phyloP scores from a whole-genome alignment of 2,113 vertebrate genomes.

The Papio anubis region DNA sequence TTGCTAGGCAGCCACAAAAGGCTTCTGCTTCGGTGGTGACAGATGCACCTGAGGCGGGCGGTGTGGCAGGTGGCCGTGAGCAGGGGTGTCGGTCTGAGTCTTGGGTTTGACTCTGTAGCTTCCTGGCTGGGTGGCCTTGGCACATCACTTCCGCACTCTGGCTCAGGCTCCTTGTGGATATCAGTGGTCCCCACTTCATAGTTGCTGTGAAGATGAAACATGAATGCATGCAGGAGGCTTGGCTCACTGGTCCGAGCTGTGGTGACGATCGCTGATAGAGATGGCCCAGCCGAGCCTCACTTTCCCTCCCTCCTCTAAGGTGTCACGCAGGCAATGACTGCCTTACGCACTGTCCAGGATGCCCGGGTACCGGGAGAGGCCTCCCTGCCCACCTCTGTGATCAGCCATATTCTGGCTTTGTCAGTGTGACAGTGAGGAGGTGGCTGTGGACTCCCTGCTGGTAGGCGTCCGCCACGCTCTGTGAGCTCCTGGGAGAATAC shows the following conservation, averaged over 20 bases:
- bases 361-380: rapidly evolving
- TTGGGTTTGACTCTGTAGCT: neutral
- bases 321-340: neutral
- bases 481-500: neutral
- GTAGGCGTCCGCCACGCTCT: neutral
- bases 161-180: neutral
- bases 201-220: no score
- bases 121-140: neutral
- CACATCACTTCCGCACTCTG: neutral
- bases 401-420: neutral
- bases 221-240: rapidly evolving
- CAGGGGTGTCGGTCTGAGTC: neutral
- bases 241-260: neutral
- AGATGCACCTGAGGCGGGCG: neutral
- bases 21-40: neutral
- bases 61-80: neutral
- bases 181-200: neutral
- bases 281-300: neutral
- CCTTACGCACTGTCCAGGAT: neutral
- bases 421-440: neutral
- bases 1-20: no score
- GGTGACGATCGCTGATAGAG: neutral
- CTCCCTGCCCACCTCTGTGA: neutral
- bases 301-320: neutral
- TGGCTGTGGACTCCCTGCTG: neutral